These are phyloP conservation scores for Cephalopholis sonnerati DNA, from an alignment of 2,113 vertebrate genomes.

Conservation along the genomic window DNA sequence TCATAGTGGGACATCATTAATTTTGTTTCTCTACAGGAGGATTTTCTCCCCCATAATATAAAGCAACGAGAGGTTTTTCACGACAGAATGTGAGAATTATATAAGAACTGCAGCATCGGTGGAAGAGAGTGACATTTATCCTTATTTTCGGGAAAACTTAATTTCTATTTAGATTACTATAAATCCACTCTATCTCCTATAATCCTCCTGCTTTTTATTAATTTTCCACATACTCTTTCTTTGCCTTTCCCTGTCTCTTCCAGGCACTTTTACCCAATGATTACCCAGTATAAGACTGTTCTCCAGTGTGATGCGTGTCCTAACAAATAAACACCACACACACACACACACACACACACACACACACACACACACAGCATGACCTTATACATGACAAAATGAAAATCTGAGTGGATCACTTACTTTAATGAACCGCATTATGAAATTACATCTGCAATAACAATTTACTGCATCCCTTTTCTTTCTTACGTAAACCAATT, in stretches of 20 bases:
- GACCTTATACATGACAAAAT: neutral
- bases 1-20: conserved; percentile 23
- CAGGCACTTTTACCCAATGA: neutral
- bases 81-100: conserved; percentile 1
- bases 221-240: too few species aligned
- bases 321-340: neutral
- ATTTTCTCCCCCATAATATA: neutral
- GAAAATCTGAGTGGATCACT: neutral
- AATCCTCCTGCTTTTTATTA: neutral
- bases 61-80: neutral
- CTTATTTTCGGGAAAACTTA: neutral
- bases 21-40: conserved; percentile 4
- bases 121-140: neutral
- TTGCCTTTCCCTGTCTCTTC: neutral
- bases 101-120: neutral
- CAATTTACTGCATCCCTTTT: conserved; percentile 38
- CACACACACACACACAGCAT: neutral
- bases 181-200: neutral
- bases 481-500: conserved; percentile 55
- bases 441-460: conserved; percentile 58
- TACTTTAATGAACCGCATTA: conserved; percentile 50
- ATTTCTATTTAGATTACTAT: conserved; percentile 1
- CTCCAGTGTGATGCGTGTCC: neutral
- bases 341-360: neutral
- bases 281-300: neutral